These are phyloP conservation scores for Apeltes quadracus DNA, from an alignment of 2,113 vertebrate species.

Conservation along the genomic window DNA sequence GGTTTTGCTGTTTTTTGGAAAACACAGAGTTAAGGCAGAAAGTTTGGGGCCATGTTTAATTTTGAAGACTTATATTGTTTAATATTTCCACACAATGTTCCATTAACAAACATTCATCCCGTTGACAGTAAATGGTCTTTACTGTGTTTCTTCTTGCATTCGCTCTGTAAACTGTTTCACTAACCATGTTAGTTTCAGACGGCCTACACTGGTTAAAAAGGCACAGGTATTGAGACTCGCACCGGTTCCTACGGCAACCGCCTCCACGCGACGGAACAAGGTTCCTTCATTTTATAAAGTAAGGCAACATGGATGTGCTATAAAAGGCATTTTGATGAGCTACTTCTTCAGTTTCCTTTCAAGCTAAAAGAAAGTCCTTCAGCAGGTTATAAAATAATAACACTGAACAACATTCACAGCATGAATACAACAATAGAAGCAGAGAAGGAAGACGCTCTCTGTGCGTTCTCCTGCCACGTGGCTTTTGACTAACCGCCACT, in stretches of 20 bases:
- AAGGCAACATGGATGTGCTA: slow-evolving; percentile 10
- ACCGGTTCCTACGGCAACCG: slow-evolving; percentile 29
- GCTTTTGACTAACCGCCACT: not conserved
- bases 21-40: slow-evolving; percentile 8
- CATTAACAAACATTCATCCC: not conserved
- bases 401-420: slow-evolving; percentile 1
- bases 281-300: not conserved
- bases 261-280: not conserved
- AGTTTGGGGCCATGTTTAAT: not conserved
- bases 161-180: not conserved
- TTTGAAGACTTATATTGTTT: slow-evolving; percentile 25
- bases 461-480: not conserved
- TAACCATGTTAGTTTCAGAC: not conserved
- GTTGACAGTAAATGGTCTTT: slow-evolving; percentile 6
- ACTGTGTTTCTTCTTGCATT: not conserved
- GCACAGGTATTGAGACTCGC: not conserved
- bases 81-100: slow-evolving; percentile 29
- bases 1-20: slow-evolving; percentile 2
- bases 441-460: too few relatives aligned
- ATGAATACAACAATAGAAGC: not conserved
- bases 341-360: not conserved
- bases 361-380: slow-evolving; percentile 14
- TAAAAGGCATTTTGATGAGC: slow-evolving; percentile 30
- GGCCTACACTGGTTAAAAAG: slow-evolving; percentile 11
- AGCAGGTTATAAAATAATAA: not conserved